phyloP scores from a whole-genome alignment of 92 coral and sea anemone species.

The Diadumene lineata region DNA sequence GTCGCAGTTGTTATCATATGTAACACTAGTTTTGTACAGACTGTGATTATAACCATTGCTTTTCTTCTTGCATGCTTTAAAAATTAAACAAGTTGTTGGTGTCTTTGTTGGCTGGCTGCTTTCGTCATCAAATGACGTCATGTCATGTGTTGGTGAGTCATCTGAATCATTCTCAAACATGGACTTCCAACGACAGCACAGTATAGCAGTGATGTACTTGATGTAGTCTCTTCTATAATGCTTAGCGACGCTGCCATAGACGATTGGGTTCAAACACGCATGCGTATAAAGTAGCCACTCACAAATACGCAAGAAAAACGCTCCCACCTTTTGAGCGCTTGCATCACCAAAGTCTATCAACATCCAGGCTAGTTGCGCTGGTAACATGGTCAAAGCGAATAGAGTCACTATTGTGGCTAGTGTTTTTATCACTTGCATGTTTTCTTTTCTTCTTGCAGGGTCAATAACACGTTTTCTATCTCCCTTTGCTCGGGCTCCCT shows the following conservation, averaged over 20 bases:
- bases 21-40: neutral
- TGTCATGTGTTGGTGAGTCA: conserved; percentile 19
- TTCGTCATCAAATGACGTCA: neutral
- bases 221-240: conserved; percentile 86
- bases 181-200: conserved; percentile 59
- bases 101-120: conserved; percentile 2
- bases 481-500: conserved; percentile 36
- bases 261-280: conserved; percentile 89
- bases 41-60: conserved; percentile 1
- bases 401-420: conserved; percentile 82
- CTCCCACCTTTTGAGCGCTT: conserved; percentile 48
- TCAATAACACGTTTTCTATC: conserved; percentile 36
- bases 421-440: conserved; percentile 91
- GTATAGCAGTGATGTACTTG: conserved; percentile 56
- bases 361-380: conserved; percentile 95
- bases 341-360: conserved; percentile 82
- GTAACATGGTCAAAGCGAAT: conserved; percentile 88
- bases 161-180: conserved; percentile 17
- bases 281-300: conserved; percentile 82
- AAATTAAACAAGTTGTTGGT: conserved; percentile 2
- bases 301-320: conserved; percentile 59
- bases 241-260: conserved; percentile 82
- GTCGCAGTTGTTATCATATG: neutral
- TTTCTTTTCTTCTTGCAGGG: conserved; percentile 79
- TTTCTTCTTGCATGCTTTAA: conserved; percentile 5